Evolutionary conservation across 2,888 invertebrate species (phyloP).

Genomic region (Schizotus pectinicornis): DNA sequence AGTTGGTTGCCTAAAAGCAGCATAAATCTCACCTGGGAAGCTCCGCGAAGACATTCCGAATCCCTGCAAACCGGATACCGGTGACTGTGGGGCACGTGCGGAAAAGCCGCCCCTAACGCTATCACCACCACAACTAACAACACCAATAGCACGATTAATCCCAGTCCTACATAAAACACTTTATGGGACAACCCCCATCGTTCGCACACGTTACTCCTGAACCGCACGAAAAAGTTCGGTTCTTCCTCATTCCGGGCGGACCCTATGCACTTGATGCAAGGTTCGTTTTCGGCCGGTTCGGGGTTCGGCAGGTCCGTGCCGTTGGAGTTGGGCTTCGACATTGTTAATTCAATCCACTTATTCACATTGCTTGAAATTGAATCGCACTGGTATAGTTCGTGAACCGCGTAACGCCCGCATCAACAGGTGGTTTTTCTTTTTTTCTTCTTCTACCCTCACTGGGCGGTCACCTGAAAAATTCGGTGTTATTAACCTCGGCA

Average conservation of each 20-base stretch:
- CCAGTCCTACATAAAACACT: conserved; percentile 43
- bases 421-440: conserved; percentile 15
- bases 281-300: conserved; percentile 46
- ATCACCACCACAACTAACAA: conserved; percentile 59
- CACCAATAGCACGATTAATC: conserved; percentile 48
- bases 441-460: too few relatives aligned
- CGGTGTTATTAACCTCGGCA: conserved; percentile 4
- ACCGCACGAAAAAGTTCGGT: conserved; percentile 35
- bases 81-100: conserved; percentile 54
- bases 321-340: conserved; percentile 33
- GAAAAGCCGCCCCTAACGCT: conserved; percentile 59
- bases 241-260: conserved; percentile 2
- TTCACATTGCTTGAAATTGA: conserved; percentile 1
- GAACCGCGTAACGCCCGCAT: conserved; percentile 8
- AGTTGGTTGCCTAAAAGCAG: background rate
- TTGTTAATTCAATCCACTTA: background rate
- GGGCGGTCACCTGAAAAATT: conserved; percentile 6
- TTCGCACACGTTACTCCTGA: conserved; percentile 40
- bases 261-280: conserved; percentile 37
- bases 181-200: conserved; percentile 47
- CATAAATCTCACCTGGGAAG: conserved; percentile 56
- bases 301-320: conserved; percentile 22
- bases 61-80: conserved; percentile 58
- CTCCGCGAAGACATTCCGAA: conserved; percentile 60
- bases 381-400: background rate